Percentiles rank a stretch among this genome's conserved stretches.
These are phyloP conservation scores for Chaetura pelagica DNA, from an alignment of 2,113 vertebrate genomes.

Conservation along the genomic window DNA sequence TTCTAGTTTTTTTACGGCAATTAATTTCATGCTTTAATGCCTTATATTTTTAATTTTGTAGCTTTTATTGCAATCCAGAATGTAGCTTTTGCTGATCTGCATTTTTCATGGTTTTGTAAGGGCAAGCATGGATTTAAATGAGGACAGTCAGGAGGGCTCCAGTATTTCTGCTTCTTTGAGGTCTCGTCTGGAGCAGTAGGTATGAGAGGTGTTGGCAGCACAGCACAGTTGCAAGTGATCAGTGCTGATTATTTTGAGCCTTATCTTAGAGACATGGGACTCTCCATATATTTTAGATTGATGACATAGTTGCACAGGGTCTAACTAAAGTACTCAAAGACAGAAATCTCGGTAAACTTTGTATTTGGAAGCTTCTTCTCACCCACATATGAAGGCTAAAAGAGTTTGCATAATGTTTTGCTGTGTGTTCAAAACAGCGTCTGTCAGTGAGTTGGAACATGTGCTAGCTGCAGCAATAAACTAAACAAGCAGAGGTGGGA, in stretches of 20 bases:
- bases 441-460: constrained; percentile 79
- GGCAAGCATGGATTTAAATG: not conserved
- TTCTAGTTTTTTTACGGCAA: not conserved
- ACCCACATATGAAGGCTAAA: constrained; percentile 76
- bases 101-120: not conserved
- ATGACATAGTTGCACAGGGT: constrained; percentile 4
- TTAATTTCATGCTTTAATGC: not conserved
- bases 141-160: not conserved
- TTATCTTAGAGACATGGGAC: not conserved
- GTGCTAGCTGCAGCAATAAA: constrained; percentile 80
- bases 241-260: not conserved
- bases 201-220: not conserved
- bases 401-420: constrained; percentile 84
- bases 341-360: constrained; percentile 75
- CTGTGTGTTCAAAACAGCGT: constrained; percentile 82
- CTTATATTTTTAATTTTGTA: not conserved
- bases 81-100: not conserved
- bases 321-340: constrained; percentile 61
- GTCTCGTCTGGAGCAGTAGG: not conserved
- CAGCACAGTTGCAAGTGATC: not conserved
- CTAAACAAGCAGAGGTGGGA: constrained; percentile 72
- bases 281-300: not conserved
- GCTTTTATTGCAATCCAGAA: not conserved
- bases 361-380: constrained; percentile 79
- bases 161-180: not conserved